Base-by-base conservation (phyloP, 2,888 invertebrate species). In the Meiosimyza decipiens region DNA sequence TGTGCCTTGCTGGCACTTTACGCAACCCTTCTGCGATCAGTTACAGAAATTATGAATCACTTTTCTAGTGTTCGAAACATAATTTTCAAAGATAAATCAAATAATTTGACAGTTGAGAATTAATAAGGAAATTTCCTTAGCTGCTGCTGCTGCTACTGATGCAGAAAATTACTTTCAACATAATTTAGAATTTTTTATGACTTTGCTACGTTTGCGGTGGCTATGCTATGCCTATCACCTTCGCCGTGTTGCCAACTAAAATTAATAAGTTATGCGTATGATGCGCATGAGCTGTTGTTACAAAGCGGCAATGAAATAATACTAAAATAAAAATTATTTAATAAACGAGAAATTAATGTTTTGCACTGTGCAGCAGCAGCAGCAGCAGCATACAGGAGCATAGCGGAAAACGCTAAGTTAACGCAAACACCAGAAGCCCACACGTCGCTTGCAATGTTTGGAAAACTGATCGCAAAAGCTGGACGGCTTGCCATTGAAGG, bases 81-180 rank as follows among this genome's bases (percentile, higher is more conserved):
- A 6, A 57, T 47, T 62, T 62, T 62, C 40, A 40, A 40, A 40
- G 9, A 40, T 40, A 40, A 40, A 40, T 40, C 9, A 40, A 7
- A 9, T 40, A 40, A 40, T 40, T 40, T 40, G 40, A 3, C 40
- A 40, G 9, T 9, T 6, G 9, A 40, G 4, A 40, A 40, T 40
- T 40, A 40, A 9, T 40, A 9, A 40, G 40, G 1, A 40, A 40
- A 9, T 40, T 40, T 40, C 9, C n/a, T 28, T 3, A 57, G 12
- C 57, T 57, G 6, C 22, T 76, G n/a, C n/a, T 57, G 57, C 76
- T 76, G 80, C 82, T 82, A 83, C 79, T 84, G 82, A 83, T 82
- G 84, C 84, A 82, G 82, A 83, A 84, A 84, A 84, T 84, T 83
- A 83, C 84, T 84, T 83, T 82, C 80, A 83, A 82, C 83, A 84